Base-by-base conservation (phyloP, 2,113 vertebrate genomes). In the Forbesichthys agassizii region DNA sequence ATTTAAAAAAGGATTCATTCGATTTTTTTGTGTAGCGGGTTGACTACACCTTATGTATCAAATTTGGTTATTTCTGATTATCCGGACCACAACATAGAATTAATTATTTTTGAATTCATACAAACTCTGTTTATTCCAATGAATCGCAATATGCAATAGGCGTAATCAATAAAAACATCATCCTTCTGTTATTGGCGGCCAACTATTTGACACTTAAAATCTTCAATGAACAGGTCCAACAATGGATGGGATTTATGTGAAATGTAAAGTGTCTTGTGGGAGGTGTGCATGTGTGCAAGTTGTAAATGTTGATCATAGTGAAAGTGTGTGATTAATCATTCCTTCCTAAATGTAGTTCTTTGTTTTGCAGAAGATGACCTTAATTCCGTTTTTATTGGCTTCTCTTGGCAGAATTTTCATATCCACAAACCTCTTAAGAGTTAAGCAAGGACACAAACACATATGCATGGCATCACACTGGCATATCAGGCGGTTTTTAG, bases 401-500 rank as follows among this genome's bases (percentile, higher is more conserved):
- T 79, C 79, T 60, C 58, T 66, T 79, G 78, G 73, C 71, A 80
- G 48, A 9, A 27, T 71, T 73, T 53, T 69, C 47, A 70, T 33
- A 49, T 64, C 55, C 71, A 69, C 77, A 75, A 68, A 67, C 64
- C 56, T 60, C 2, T 72, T 47, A 71, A 27, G 5, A 42, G 36
- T 42, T 42, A 33, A 73, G 68, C 46, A 74, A 16, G 68, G 11
- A 55, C 27, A 52, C 27, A 46, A 14, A 59, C 18, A 48, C 36
- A 57, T 20, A 49, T 7, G 20, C 42, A 33, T 48, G 4, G 56
- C 77, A 59, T 74, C 62, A 72, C 73, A 77, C 79, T 42, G 36
- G 36, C 73, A 79, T 56, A 73, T 69, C 14, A 58, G 74, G 75
- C 78, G 84, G 71, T 78, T 78, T 72, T 68, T 68, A 77, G 82